Evolutionary conservation across 2,797 vertebrate genomes (phyloP).

Genomic region (Acanthurus lineatus): DNA sequence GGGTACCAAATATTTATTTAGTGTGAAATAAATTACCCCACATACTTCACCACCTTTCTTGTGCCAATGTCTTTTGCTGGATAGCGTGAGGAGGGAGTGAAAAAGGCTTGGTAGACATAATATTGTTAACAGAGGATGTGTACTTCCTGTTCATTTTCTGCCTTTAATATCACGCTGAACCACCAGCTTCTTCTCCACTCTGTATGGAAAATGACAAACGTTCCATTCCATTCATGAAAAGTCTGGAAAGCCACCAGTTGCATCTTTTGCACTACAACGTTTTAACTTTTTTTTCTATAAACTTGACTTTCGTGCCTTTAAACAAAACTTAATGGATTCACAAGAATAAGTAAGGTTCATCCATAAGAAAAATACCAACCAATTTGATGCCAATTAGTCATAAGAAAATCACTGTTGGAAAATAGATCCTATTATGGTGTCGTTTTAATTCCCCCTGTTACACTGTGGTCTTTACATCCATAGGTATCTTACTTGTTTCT

Average conservation of each 20-base stretch:
- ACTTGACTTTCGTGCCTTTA: background rate
- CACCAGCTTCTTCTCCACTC: constrained; percentile 16
- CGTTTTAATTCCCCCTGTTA: background rate
- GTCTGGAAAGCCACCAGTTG: constrained; percentile 9
- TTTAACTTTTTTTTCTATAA: background rate
- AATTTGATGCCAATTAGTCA: background rate
- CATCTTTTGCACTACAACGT: background rate
- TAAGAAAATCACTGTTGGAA: background rate
- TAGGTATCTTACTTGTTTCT: background rate
- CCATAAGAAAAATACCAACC: background rate
- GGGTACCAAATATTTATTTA: constrained; percentile 34
- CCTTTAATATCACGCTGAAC: constrained; percentile 41
- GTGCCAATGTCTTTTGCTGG: constrained; percentile 23
- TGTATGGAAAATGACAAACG: constrained; percentile 38
- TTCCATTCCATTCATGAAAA: constrained; percentile 26
- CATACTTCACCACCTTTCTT: background rate
- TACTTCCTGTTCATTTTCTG: constrained; percentile 51
- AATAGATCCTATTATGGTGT: background rate
- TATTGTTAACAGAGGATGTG: constrained; percentile 61
- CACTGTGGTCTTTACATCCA: background rate
- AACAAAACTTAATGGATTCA: background rate
- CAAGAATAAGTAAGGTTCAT: background rate
- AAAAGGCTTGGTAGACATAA: constrained; percentile 65
- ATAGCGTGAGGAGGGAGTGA: constrained; percentile 39
- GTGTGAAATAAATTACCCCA: constrained; percentile 28